Evolutionary conservation across 2,888 invertebrate genomes (phyloP).

Genomic region (Chrysolina haemoptera): DNA sequence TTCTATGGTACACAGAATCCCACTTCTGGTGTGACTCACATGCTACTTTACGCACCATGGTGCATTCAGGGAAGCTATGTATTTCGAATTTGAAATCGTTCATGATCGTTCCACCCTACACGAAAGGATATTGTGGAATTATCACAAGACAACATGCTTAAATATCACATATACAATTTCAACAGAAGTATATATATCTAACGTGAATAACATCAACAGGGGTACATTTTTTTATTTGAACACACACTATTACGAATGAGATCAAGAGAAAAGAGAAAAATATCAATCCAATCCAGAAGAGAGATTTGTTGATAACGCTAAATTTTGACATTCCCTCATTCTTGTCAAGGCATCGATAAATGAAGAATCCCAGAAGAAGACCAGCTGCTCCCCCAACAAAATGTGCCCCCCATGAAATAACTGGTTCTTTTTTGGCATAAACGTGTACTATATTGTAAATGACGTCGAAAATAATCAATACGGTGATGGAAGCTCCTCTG

Average conservation of each 20-base stretch:
- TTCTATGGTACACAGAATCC: too few relatives aligned
- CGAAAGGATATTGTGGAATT: too few relatives aligned
- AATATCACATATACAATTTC: too few relatives aligned
- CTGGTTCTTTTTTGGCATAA: conserved; percentile 68
- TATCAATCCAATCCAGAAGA: conserved; percentile 55
- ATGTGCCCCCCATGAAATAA: conserved; percentile 82
- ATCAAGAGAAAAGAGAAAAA: conserved; percentile 51
- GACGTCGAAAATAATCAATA: conserved; percentile 79
- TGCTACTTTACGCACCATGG: too few relatives aligned
- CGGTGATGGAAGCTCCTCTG: conserved; percentile 75
- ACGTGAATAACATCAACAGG: conserved; percentile 51
- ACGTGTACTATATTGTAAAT: conserved; percentile 72
- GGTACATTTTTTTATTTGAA: conserved; percentile 59
- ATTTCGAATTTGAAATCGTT: too few relatives aligned
- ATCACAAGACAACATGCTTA: too few relatives aligned
- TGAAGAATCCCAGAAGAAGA: conserved; percentile 72
- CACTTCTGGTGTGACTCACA: too few relatives aligned
- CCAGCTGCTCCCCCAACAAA: conserved; percentile 80
- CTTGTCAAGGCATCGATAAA: conserved; percentile 35
- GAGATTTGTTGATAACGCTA: conserved; percentile 37
- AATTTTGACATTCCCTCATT: conserved; percentile 23
- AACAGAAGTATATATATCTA: conserved; percentile 58
- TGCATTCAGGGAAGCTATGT: too few relatives aligned
- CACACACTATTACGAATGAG: conserved; percentile 52
- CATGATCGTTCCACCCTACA: too few relatives aligned